phyloP scores from a whole-genome alignment of 2,113 vertebrate species.

The Chiloscyllium plagiosum region DNA sequence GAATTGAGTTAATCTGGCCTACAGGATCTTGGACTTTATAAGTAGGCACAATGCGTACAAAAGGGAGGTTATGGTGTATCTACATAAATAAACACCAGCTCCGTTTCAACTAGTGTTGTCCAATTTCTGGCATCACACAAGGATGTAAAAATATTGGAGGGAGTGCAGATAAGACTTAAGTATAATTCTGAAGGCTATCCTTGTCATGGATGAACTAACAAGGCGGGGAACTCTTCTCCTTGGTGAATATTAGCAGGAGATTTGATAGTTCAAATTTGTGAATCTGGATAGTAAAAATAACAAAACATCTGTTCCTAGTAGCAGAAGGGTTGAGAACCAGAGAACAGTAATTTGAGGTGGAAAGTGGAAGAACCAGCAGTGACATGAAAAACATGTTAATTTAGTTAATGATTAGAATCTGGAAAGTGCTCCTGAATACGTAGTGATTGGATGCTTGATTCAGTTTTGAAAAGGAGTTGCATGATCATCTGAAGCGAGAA shows the following conservation, averaged over 20 bases:
- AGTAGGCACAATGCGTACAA: neutral
- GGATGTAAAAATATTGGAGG: neutral
- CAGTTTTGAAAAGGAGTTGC: neutral
- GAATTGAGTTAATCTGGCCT: too few relatives aligned
- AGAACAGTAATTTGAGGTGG: too few relatives aligned
- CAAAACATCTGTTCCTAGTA: too few relatives aligned
- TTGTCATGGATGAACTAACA: neutral
- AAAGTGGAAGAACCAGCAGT: too few relatives aligned
- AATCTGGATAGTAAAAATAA: too few relatives aligned
- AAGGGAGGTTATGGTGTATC: neutral
- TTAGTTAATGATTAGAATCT: neutral
- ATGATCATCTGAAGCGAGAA: neutral
- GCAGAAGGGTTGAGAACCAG: too few relatives aligned
- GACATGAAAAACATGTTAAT: neutral
- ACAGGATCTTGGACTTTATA: neutral
- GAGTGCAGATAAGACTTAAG: too few relatives aligned
- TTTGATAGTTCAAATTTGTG: too few relatives aligned
- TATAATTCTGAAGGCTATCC: neutral
- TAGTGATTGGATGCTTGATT: neutral
- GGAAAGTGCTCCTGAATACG: neutral
- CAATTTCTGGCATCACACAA: neutral
- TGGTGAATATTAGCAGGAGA: too few relatives aligned
- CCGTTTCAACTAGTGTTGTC: neutral
- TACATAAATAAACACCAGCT: neutral
- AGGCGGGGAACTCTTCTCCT: neutral